Evolutionary conservation across 1,140 invertebrate genomes (phyloP).

Genomic region (Lepidurus apus): DNA sequence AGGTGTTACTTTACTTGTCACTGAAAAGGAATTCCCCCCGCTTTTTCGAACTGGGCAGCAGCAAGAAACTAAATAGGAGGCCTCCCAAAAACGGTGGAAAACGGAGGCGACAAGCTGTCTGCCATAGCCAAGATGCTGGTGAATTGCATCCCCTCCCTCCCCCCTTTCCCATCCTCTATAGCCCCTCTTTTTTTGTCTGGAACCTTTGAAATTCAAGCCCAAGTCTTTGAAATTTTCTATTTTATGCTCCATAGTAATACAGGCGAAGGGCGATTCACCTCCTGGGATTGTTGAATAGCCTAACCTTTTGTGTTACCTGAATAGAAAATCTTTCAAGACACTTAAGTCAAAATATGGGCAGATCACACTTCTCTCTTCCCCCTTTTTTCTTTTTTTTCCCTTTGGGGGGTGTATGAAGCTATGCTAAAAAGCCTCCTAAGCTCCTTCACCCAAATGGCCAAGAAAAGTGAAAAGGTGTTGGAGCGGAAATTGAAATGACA

Average conservation of each 20-base stretch:
- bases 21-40: neutral
- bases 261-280: neutral
- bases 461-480: constrained; percentile 10
- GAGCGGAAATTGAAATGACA: constrained; percentile 19
- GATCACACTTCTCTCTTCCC: neutral
- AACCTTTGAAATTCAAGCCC: constrained; percentile 10
- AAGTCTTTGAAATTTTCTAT: constrained; percentile 8
- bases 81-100: constrained; percentile 12
- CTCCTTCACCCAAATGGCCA: constrained; percentile 6
- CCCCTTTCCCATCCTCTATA: neutral
- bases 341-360: constrained; percentile 19
- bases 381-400: neutral
- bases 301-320: constrained; percentile 18
- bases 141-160: neutral
- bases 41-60: neutral
- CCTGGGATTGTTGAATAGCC: constrained; percentile 18
- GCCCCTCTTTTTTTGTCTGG: neutral
- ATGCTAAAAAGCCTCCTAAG: neutral
- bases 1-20: constrained; percentile 19
- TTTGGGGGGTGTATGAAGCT: neutral
- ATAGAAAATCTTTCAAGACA: constrained; percentile 22
- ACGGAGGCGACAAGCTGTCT: constrained; percentile 20
- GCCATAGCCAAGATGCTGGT: neutral
- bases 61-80: neutral
- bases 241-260: neutral